Evolutionary conservation across 2,888 invertebrate species (phyloP).

Genomic region (Microplitis manilae): DNA sequence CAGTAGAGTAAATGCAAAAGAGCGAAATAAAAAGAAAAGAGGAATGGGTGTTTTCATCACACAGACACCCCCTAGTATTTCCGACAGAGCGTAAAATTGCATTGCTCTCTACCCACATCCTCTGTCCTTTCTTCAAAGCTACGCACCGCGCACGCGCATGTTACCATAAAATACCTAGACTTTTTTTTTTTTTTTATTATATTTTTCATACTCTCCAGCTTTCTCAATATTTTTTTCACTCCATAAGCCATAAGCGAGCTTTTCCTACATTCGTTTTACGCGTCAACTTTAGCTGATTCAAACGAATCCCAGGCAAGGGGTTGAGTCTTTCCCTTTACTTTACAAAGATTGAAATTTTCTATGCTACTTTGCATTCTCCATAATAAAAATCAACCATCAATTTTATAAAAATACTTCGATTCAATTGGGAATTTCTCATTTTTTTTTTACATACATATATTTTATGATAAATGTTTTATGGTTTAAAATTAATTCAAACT

Average conservation of each 20-base stretch:
- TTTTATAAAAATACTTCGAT: background rate
- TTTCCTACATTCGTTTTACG: background rate
- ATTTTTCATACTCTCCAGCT: background rate
- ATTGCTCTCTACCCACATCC: constrained; percentile 41
- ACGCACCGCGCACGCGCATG: background rate
- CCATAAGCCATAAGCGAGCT: background rate
- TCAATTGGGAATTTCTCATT: background rate
- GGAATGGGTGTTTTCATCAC: constrained; percentile 47
- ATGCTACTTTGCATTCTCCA: background rate
- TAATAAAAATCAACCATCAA: background rate
- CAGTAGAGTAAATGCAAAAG: constrained; percentile 3
- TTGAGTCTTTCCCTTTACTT: background rate
- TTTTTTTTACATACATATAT: background rate
- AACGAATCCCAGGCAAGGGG: background rate
- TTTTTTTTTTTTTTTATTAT: background rate
- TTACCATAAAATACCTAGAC: background rate
- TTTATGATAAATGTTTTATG: background rate
- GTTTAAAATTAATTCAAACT: too few relatives aligned
- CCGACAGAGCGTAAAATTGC: constrained; percentile 50
- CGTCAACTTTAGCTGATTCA: background rate
- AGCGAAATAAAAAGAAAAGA: constrained; percentile 33
- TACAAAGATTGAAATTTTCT: background rate
- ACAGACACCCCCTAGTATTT: constrained; percentile 43
- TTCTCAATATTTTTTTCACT: background rate
- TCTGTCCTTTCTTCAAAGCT: background rate